Conservation (phyloP, 1,140 invertebrate genomes). For the Saccostrea cuccullata region DNA sequence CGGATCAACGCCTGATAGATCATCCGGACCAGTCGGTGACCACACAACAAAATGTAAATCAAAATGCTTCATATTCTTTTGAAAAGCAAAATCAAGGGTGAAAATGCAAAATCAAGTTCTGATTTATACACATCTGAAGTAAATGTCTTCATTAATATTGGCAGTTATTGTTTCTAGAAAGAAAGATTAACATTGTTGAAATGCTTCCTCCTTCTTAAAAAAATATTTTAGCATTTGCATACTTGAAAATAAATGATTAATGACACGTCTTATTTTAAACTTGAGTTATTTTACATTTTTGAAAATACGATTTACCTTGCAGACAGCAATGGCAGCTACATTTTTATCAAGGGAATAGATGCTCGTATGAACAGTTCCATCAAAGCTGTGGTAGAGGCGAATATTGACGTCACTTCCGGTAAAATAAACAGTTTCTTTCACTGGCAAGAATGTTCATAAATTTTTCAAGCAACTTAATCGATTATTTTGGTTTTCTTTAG, state of each 20-base stretch:
- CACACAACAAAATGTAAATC: conserved; percentile 27
- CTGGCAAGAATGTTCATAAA: neutral
- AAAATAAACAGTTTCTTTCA: neutral
- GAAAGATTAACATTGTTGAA: too few relatives aligned
- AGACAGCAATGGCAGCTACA: neutral
- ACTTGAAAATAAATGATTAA: too few relatives aligned
- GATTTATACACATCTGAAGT: too few relatives aligned
- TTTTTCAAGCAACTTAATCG: neutral
- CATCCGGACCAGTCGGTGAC: conserved; percentile 23
- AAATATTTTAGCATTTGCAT: too few relatives aligned
- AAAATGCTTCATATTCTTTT: too few relatives aligned
- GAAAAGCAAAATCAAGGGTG: too few relatives aligned
- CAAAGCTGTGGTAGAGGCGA: neutral
- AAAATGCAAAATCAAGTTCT: too few relatives aligned
- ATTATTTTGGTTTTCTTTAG: neutral
- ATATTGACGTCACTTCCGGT: neutral
- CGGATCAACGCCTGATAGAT: neutral
- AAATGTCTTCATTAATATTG: too few relatives aligned
- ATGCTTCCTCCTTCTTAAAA: too few relatives aligned
- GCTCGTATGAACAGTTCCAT: neutral
- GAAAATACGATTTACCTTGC: neutral
- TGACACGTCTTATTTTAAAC: too few relatives aligned
- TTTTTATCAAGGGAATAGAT: neutral
- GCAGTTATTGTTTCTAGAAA: too few relatives aligned
- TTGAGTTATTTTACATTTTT: too few relatives aligned